Evolutionary conservation across 2,888 invertebrate species (phyloP), one percentile per base, ranked within the genome.

Genomic region (Agrochola circellaris): DNA sequence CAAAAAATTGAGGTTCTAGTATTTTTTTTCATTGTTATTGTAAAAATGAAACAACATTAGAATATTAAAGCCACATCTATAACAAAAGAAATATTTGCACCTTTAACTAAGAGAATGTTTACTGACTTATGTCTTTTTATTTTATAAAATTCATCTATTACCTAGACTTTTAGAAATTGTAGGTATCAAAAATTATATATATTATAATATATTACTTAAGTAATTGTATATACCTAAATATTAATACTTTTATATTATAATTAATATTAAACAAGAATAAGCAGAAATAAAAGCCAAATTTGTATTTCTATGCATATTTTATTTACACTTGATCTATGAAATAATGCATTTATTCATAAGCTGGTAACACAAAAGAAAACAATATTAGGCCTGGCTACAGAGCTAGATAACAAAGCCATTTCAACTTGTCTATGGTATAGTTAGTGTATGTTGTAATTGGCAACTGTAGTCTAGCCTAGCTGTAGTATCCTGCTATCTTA

Each of bases 271-370:
- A 76, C n/a, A 45, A 82, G 78, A 85, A 51, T 82, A 79, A 86
- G 77, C 51, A 77, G 72, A 80, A 87, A 84, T 85, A 84, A 86
- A 89, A 87, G 78, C 79, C 85, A 85, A 88, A 85, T 85, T 87
- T 88, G 82, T 86, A 85, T 79, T 81, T 67, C 26, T 66, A 64
- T 68, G 66, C 34, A 54, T 58, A 75, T 82, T 84, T 85, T 81
- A 83, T 82, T 87, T 78, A 69, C 68, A 73, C 38, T 70, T 48
- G 2, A 66, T 54, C 11, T 15, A 66, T 65, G 48, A 23, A 58
- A 61, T 30, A 34, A 65, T 69, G 54, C 8, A 9, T 70, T 80
- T 34, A 38, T 45, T 30, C 15, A 34, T 56, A 60, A 15, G 65
- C 23, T 65, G 78, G 58, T 60, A 76, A 77, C 20, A 65, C 48